phyloP scores from a whole-genome alignment of 2,797 vertebrate genomes.

The Diglossa cyanea region DNA sequence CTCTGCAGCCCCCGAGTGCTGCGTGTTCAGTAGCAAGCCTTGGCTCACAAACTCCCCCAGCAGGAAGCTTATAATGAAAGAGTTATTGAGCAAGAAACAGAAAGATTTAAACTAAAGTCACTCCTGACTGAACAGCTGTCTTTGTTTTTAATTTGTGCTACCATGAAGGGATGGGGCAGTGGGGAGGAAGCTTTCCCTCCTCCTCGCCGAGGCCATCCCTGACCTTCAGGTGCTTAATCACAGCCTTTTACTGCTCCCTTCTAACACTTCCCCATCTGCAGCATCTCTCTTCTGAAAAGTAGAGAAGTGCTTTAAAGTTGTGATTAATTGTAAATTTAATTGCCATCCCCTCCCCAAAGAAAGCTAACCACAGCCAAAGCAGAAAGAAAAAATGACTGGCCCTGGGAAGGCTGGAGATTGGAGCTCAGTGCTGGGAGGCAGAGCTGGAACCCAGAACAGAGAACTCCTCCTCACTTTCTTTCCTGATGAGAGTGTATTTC shows the following conservation, averaged over 20 bases:
- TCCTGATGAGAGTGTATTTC: slow-evolving; percentile 6
- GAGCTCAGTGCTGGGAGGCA: neutral
- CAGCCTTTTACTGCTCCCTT: neutral
- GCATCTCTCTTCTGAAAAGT: neutral
- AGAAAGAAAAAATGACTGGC: neutral
- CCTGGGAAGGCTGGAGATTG: neutral
- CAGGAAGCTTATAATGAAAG: slow-evolving; percentile 58
- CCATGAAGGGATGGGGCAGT: neutral
- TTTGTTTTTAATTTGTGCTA: slow-evolving; percentile 51
- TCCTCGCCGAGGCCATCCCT: neutral
- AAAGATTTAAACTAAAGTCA: slow-evolving; percentile 20
- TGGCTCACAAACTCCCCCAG: slow-evolving; percentile 39
- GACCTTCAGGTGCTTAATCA: slow-evolving; percentile 54
- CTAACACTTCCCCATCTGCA: neutral
- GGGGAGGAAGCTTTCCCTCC: neutral
- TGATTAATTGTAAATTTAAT: neutral
- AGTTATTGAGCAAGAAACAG: slow-evolving; percentile 61
- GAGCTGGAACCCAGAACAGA: neutral
- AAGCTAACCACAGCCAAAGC: neutral
- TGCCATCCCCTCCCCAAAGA: neutral
- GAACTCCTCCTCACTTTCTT: neutral
- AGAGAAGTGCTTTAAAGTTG: neutral
- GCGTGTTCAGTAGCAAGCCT: slow-evolving; percentile 22
- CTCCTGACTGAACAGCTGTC: slow-evolving; percentile 50
- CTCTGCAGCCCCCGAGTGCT: neutral